A percentile compares a stretch with the other conserved stretches of the same genome.
Evolutionary conservation across 2,888 invertebrate species (phyloP).

Genomic region (Carcina quercana): DNA sequence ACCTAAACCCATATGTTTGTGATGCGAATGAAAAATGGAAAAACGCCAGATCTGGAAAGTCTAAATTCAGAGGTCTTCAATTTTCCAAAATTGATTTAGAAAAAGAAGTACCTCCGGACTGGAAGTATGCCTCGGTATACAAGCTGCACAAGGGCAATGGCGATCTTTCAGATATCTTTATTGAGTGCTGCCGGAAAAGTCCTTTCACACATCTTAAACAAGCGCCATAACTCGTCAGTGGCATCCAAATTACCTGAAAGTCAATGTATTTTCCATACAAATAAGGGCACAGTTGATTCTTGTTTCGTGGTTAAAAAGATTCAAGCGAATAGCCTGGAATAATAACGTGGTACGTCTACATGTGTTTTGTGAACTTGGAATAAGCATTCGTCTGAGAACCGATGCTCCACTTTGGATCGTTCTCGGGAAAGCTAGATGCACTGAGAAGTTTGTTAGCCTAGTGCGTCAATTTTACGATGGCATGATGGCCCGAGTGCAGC

Average conservation of each 20-base stretch:
- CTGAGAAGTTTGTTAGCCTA: slow-evolving; percentile 11
- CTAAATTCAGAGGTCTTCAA: too few species aligned
- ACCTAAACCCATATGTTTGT: too few species aligned
- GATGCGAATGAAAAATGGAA: too few species aligned
- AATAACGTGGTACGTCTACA: slow-evolving; percentile 4
- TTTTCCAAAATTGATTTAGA: too few species aligned
- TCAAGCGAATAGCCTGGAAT: slow-evolving; percentile 9
- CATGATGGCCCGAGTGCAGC: slow-evolving; percentile 12
- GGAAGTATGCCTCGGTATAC: slow-evolving; percentile 7
- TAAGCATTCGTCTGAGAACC: slow-evolving; percentile 15
- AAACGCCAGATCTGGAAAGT: too few species aligned
- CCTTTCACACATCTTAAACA: not conserved
- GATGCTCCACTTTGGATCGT: slow-evolving; percentile 9
- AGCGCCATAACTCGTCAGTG: slow-evolving; percentile 6
- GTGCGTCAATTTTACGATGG: slow-evolving; percentile 11
- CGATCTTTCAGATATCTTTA: slow-evolving; percentile 12
- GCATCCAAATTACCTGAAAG: slow-evolving; percentile 15
- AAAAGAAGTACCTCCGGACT: too few species aligned
- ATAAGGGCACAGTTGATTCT: slow-evolving; percentile 14
- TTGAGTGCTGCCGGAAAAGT: slow-evolving; percentile 10
- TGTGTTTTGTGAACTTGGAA: slow-evolving; percentile 6
- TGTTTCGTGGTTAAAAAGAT: slow-evolving; percentile 9
- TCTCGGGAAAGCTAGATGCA: slow-evolving; percentile 8
- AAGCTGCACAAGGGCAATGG: slow-evolving; percentile 7
- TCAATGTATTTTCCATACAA: slow-evolving; percentile 16